Evolutionary conservation across 2,113 vertebrate genomes (phyloP), one percentile per base, ranked within the genome.

Genomic region (Actenoides hombroni): DNA sequence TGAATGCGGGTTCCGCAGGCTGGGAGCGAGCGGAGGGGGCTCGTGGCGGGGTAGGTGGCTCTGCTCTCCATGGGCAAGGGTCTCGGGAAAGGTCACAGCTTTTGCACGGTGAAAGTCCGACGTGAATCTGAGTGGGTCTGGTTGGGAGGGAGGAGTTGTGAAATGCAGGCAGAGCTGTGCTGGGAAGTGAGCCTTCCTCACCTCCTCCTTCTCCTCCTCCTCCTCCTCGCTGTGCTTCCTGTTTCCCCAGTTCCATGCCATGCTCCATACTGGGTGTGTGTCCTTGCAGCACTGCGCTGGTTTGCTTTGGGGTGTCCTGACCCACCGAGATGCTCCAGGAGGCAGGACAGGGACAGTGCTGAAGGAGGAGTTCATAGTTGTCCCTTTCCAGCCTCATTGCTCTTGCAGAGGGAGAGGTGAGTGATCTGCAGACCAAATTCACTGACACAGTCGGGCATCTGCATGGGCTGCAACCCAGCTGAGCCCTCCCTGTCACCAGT

Each of bases 91-190:
- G 79, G 82, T 86, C 63, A 35, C 74, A 5, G 75, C 37, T 76
- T 68, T n/a, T 11, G 33, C 40, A 18, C 23, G 49, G 44, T 0
- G 0, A 25, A 83, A 85, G 56, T 63, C 59, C 1, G 0, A 2
- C 0, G 2, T 35, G 67, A 48, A 61, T 73, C 83, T 0, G 0
- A 35, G 42, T 2, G 3, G 53, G 29, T 60, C 70, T 35, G 51
- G 17, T 2, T 14, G 91, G 80, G 40, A 69, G 42, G 53, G 48
- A 73, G 48, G 65, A 69, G 90, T 65, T 89, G 87, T 2, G 13
- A 63, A 70, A 44, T 1, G n/a, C 85, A 64, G 83, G 74, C 51
- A 42, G 69, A 81, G 64, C 68, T 0, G 1, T 75, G 69, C 29
- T 2, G 16, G 69, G 69, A 39, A 39, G 12, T 3, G 15, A 91